Base-by-base conservation (phyloP, 2,113 vertebrate species). In the Chaetorhynchus papuensis region DNA sequence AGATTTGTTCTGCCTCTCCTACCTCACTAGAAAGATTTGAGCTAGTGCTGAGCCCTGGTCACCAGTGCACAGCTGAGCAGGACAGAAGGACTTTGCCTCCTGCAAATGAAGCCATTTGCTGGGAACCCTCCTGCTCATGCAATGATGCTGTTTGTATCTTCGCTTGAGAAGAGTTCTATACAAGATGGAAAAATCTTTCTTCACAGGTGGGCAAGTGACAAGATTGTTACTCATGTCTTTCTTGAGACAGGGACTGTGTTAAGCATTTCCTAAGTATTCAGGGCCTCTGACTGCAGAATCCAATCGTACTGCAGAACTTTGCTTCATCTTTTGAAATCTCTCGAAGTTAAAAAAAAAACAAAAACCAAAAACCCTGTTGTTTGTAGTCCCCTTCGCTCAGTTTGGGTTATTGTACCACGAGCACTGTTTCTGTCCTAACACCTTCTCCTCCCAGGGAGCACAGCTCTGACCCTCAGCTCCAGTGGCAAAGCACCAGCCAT, bases 361-460 rank as follows among this genome's bases (percentile, higher is more conserved):
- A n/a, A n/a, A n/a, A n/a, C n/a, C n/a, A n/a, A n/a, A 33, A 1
- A 3, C 23, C 3, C 39, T 37, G 20, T 50, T 33, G 13, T 42
- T 35, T 74, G 17, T 21, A 74, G n/a, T 27, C 13, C 30, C 20
- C 35, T 61, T 52, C 75, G 18, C 19, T 70, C 60, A 70, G 0
- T 56, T 83, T 21, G 7, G 14, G 8, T 75, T 66, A 15, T 39
- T 65, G 31, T 14, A 74, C 7, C 60, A 39, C 0, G 1, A 23
- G 3, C 23, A 13, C 15, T 39, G 9, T 44, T 90, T 50, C 54
- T 70, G 26, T 27, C 47, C 2, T 1, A 1, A 0, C 18, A 11
- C 42, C 20, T 19, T 45, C 11, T 78, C 21, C 30, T 59, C 7
- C 44, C 2, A 2, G 17, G 31, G 37, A 52, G n/a, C 35, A 20